A percentile compares a stretch with the other conserved stretches of the same genome.
Evolutionary conservation across 1,140 invertebrate species (phyloP).

Genomic region (Ditylenchus dipsaci): DNA sequence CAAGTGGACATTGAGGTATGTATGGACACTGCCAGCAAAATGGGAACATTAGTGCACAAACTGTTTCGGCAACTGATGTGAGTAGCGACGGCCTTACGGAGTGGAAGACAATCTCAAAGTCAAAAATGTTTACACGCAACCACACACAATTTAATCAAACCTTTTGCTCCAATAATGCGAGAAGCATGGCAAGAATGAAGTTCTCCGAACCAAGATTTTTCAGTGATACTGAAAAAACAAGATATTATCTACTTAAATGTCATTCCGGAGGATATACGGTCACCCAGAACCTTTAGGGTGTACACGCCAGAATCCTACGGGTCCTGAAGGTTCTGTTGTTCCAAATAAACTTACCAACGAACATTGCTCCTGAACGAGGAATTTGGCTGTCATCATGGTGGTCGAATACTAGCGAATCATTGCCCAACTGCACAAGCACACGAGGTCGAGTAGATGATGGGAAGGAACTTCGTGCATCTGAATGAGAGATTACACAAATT

Average conservation of each 20-base stretch:
- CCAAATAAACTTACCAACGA: no score
- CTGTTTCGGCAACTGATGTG: conserved; percentile 92
- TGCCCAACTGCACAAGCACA: conserved; percentile 65
- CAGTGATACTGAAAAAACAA: conserved; percentile 63
- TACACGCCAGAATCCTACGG: no score
- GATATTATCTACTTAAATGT: no score
- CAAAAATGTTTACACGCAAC: not conserved
- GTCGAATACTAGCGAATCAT: conserved; percentile 78
- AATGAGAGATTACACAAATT: conserved; percentile 61
- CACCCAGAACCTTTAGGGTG: no score
- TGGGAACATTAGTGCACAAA: conserved; percentile 92
- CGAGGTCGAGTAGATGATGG: conserved; percentile 82
- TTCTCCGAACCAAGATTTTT: conserved; percentile 89
- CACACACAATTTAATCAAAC: conserved; percentile 11
- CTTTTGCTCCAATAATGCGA: conserved; percentile 88
- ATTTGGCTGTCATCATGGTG: conserved; percentile 90
- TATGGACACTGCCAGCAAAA: conserved; percentile 99
- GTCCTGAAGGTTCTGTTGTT: no score
- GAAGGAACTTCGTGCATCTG: conserved; percentile 94
- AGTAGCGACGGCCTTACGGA: conserved; percentile 88
- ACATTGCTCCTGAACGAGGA: conserved; percentile 81
- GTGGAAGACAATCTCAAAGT: conserved; percentile 80
- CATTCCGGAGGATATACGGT: no score
- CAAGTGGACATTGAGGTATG: conserved; percentile 93
- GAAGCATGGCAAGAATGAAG: conserved; percentile 78